phyloP scores from a whole-genome alignment of 2,113 vertebrate species.

The Oostethus manadensis region DNA sequence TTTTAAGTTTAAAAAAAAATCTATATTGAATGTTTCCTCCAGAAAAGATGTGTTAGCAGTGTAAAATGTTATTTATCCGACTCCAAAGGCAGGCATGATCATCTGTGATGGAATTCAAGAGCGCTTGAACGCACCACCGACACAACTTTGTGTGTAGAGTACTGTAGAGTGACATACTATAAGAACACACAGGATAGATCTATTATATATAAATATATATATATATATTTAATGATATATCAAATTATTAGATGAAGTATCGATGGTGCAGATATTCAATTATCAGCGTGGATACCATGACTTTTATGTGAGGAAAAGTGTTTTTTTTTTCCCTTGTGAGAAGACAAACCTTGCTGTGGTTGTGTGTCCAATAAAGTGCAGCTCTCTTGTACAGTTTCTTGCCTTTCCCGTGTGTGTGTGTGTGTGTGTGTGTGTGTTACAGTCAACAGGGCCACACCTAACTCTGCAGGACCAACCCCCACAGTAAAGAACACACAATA shows the following conservation, averaged over 20 bases:
- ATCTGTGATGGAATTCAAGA: conserved; percentile 57
- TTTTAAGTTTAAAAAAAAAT: conserved; percentile 23
- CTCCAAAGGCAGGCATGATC: conserved; percentile 78
- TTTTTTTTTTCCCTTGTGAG: conserved; percentile 71
- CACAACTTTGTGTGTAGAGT: conserved; percentile 62
- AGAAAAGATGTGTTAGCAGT: conserved; percentile 41
- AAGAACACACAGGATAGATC: conserved; percentile 68
- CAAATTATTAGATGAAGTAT: conserved; percentile 58
- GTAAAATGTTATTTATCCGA: conserved; percentile 61
- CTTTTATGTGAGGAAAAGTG: conserved; percentile 79
- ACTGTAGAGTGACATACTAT: conserved; percentile 78
- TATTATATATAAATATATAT: conserved; percentile 62
- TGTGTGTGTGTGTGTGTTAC: no score
- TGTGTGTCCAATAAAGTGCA: conserved; percentile 81
- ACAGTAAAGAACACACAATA: no score
- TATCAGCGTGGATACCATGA: conserved; percentile 83
- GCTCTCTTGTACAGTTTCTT: conserved; percentile 74
- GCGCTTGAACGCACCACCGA: conserved; percentile 45
- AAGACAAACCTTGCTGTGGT: conserved; percentile 71
- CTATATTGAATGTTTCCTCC: conserved; percentile 71
- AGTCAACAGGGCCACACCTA: no score
- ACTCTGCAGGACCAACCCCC: no score
- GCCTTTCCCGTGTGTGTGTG: background rate
- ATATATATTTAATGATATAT: conserved; percentile 38
- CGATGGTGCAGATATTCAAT: conserved; percentile 69